Evolutionary conservation across 2,113 vertebrate species (phyloP), one percentile per base, ranked within the genome.

Genomic region (Columbina picui): DNA sequence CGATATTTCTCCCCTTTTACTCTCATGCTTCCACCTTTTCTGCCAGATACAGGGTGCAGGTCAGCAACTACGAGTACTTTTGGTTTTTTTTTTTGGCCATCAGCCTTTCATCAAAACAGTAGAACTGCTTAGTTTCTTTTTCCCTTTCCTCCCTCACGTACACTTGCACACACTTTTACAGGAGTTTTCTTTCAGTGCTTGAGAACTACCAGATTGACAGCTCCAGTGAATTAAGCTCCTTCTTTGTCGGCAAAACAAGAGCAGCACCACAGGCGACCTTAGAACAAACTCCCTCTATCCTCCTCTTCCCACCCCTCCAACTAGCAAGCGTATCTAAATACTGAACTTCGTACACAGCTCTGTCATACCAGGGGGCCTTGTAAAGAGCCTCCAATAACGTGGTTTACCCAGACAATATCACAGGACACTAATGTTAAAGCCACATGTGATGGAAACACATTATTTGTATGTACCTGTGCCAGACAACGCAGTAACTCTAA

Each of bases 251-350:
- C 81, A 85, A 84, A 91, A 87, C 93, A 96, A 95, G 91, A 86
- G 85, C 88, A 93, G 86, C 94, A 93, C 95, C 95, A 92, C 92
- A 92, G 94, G 96, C 94, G 92, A 74, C 76, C 76, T 84, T 84
- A 50, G 74, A 94, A 91, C 70, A 90, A 90, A 67, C 70, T 93
- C 87, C 65, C 63, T 87, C 87, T 76, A 71, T 65, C 81, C 87
- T 90, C 47, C 74, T 43, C 89, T 82, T 76, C 81, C 87, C 70
- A 91, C 43, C 43, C 85, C 49, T 79, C 63, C 65, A 87, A 61
- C 74, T 14, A 82, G 74, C 77, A 61, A 85, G 70, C 7, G 0
- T 84, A 87, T 81, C 93, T 71, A 39, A 89, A 79, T 14, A 70
- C 89, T 14, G 57, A 87, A 89, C 53, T 83, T 45, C 29, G 2